Percentiles rank a stretch among this genome's conserved stretches.
These are phyloP conservation scores for Nycticebus coucang DNA, from an alignment of 2,113 vertebrate genomes.

Conservation along the genomic window DNA sequence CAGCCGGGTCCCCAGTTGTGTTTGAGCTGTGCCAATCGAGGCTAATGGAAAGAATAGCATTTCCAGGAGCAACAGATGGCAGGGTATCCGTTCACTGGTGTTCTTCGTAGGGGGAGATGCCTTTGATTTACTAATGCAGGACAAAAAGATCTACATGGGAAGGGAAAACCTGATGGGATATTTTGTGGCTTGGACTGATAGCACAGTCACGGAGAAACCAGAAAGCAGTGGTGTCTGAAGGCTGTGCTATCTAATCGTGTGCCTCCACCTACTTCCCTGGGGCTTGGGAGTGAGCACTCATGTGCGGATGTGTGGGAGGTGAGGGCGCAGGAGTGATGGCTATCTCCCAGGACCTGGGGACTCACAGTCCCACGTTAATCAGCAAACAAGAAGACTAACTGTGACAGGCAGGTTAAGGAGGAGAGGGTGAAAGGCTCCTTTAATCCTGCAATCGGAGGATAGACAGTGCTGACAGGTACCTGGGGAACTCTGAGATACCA, in stretches of 20 bases:
- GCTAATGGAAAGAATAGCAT: not conserved
- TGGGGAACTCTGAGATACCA: slow-evolving; percentile 81
- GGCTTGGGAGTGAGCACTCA: fast-evolving
- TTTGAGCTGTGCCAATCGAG: not conserved
- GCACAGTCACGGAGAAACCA: not conserved
- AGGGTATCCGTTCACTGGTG: too few relatives aligned
- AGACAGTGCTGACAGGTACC: slow-evolving; percentile 73
- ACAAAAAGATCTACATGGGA: not conserved
- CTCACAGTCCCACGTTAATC: slow-evolving; percentile 49
- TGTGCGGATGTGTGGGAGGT: not conserved
- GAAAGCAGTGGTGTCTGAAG: not conserved
- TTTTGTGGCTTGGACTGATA: not conserved
- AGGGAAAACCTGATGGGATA: not conserved
- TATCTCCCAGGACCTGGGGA: not conserved
- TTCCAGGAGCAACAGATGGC: not conserved
- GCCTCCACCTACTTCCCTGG: not conserved
- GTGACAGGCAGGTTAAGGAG: slow-evolving; percentile 78
- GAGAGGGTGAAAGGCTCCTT: slow-evolving; percentile 71
- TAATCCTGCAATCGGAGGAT: slow-evolving; percentile 64
- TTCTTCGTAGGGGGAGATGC: not conserved
- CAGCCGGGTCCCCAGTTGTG: not conserved
- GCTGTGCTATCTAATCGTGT: not conserved
- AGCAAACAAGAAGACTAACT: not conserved
- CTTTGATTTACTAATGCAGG: not conserved
- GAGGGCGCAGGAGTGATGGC: not conserved